Evolutionary conservation across 2,113 vertebrate genomes (phyloP).

Genomic region (Uria lomvia): DNA sequence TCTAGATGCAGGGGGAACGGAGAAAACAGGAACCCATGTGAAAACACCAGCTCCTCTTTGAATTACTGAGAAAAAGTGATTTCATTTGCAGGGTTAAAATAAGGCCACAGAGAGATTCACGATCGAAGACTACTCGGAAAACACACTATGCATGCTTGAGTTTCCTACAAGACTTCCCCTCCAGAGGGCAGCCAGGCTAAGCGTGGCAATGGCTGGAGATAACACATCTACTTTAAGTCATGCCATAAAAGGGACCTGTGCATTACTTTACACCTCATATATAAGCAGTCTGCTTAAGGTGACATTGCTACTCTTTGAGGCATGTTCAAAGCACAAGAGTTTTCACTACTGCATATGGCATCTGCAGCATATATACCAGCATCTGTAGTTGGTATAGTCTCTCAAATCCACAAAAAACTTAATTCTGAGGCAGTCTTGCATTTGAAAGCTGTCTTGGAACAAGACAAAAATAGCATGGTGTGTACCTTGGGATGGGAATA

Average conservation of each 20-base stretch:
- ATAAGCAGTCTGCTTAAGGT: not conserved
- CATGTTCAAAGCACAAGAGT: not conserved
- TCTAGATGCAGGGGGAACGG: not conserved
- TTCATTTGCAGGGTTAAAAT: not conserved
- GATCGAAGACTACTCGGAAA: not conserved
- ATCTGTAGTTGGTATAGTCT: not conserved
- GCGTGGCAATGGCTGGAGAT: not conserved
- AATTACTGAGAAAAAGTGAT: not conserved
- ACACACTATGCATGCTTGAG: rapidly evolving
- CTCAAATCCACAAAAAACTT: not conserved
- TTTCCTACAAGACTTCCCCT: not conserved
- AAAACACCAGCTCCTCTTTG: not conserved
- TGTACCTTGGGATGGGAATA: not conserved
- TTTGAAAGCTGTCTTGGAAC: not conserved
- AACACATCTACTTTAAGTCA: not conserved
- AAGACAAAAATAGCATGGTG: not conserved
- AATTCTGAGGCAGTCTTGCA: not conserved
- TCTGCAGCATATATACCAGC: not conserved
- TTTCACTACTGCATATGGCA: not conserved
- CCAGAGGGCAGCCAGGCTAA: not conserved
- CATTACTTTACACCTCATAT: not conserved
- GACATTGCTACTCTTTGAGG: not conserved
- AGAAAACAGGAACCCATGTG: not conserved
- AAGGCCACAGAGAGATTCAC: not conserved
- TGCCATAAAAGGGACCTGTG: not conserved